Percentiles rank a stretch among this genome's conserved stretches.
These are phyloP conservation scores for Danio rerio DNA, from an alignment of 2,113 vertebrate species.

Conservation along the genomic window DNA sequence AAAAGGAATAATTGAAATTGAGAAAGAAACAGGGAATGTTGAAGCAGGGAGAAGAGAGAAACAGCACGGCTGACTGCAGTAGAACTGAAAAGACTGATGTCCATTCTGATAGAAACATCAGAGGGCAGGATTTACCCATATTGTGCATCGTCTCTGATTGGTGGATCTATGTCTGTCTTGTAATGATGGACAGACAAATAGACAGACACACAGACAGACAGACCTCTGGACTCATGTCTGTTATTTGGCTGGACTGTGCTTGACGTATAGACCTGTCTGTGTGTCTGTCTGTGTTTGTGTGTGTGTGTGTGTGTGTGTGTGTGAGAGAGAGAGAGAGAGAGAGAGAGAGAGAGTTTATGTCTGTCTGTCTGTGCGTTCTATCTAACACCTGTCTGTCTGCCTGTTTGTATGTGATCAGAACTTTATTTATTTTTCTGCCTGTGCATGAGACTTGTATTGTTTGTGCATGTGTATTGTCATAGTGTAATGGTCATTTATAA, in stretches of 20 bases:
- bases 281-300: slow-evolving; percentile 77
- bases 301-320: slow-evolving; percentile 76
- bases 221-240: slow-evolving; percentile 78
- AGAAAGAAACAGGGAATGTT: slow-evolving; percentile 10
- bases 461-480: too few species aligned
- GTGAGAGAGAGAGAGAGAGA: slow-evolving; percentile 74
- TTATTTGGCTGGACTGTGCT: slow-evolving; percentile 75
- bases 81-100: slow-evolving; percentile 52
- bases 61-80: slow-evolving; percentile 45
- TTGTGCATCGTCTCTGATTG: slow-evolving; percentile 60
- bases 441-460: neutral
- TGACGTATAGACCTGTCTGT: slow-evolving; percentile 76
- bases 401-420: slow-evolving; percentile 5
- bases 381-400: slow-evolving; percentile 36
- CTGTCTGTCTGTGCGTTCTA: slow-evolving; percentile 20
- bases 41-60: slow-evolving; percentile 44
- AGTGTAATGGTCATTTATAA: too few species aligned
- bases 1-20: slow-evolving; percentile 39
- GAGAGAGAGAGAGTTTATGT: slow-evolving; percentile 71
- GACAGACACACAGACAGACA: slow-evolving; percentile 84
- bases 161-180: slow-evolving; percentile 77
- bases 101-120: slow-evolving; percentile 56
- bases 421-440: slow-evolving; percentile 21
- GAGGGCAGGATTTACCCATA: slow-evolving; percentile 70
- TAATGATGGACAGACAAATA: slow-evolving; percentile 77